phyloP scores from a whole-genome alignment of 2,888 invertebrate genomes.

The Eupithecia pulchellata region DNA sequence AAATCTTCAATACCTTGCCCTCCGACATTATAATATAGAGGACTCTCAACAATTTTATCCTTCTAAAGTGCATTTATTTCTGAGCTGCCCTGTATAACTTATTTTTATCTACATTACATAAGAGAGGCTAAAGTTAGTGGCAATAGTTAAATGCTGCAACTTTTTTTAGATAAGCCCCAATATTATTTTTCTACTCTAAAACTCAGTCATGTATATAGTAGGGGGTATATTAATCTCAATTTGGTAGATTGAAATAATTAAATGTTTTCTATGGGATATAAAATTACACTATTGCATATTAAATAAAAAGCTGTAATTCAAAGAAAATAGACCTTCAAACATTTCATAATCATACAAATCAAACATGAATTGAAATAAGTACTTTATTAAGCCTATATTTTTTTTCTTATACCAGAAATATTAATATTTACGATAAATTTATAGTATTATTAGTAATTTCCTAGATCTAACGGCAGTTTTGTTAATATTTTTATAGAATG shows the following conservation, averaged over 20 bases:
- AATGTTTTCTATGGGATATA: not conserved
- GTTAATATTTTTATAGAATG: not conserved
- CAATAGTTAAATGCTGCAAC: too few relatives aligned
- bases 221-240: too few relatives aligned
- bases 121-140: too few relatives aligned
- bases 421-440: not conserved
- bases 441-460: not conserved
- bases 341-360: not conserved
- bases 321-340: not conserved
- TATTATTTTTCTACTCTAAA: not conserved
- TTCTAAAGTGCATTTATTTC: too few relatives aligned
- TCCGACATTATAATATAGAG: too few relatives aligned
- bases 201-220: not conserved
- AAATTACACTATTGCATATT: not conserved
- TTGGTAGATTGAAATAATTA: not conserved
- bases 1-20: too few relatives aligned
- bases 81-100: too few relatives aligned
- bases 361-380: not conserved
- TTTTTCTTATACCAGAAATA: too few relatives aligned
- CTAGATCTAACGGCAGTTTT: not conserved
- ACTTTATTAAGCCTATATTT: too few relatives aligned
- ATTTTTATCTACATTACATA: too few relatives aligned
- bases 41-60: too few relatives aligned
- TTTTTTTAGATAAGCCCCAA: too few relatives aligned
- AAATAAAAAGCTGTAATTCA: not conserved